Evolutionary conservation across 2,888 invertebrate genomes (phyloP).

Genomic region (Cistogaster globosa): DNA sequence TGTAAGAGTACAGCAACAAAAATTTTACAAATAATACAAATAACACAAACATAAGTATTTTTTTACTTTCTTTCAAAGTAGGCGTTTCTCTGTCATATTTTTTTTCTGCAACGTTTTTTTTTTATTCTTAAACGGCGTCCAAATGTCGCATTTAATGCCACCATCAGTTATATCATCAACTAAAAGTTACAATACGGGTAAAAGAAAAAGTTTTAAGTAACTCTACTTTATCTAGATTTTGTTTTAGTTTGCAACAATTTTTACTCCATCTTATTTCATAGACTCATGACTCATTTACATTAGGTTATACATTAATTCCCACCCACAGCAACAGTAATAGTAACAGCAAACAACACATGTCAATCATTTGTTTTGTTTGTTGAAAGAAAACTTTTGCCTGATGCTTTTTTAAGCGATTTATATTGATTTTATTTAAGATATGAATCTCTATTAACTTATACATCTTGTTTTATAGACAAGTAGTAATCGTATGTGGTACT

Average conservation of each 20-base stretch:
- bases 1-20: slow-evolving; percentile 55
- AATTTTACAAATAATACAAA: slow-evolving; percentile 49
- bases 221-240: slow-evolving; percentile 55
- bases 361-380: slow-evolving; percentile 78
- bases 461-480: slow-evolving; percentile 36
- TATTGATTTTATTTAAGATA: slow-evolving; percentile 58
- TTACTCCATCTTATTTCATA: slow-evolving; percentile 19
- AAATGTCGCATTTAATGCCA: slow-evolving; percentile 69
- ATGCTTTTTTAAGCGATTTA: slow-evolving; percentile 49
- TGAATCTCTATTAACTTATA: slow-evolving; percentile 50
- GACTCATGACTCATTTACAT: slow-evolving; percentile 58
- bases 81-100: slow-evolving; percentile 73
- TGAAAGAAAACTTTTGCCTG: slow-evolving; percentile 62
- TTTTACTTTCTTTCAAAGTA: slow-evolving; percentile 49
- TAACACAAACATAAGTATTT: slow-evolving; percentile 62
- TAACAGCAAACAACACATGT: slow-evolving; percentile 75
- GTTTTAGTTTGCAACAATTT: slow-evolving; percentile 44
- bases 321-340: background rate
- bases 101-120: slow-evolving; percentile 12
- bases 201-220: slow-evolving; percentile 53
- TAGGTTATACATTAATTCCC: slow-evolving; percentile 16
- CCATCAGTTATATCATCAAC: slow-evolving; percentile 46
- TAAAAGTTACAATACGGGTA: slow-evolving; percentile 9
- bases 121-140: slow-evolving; percentile 65
- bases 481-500: slow-evolving; percentile 32